Evolutionary conservation across 2,888 invertebrate genomes (phyloP), one percentile per base, ranked within the genome.

Genomic region (Aleiodes testaceus): DNA sequence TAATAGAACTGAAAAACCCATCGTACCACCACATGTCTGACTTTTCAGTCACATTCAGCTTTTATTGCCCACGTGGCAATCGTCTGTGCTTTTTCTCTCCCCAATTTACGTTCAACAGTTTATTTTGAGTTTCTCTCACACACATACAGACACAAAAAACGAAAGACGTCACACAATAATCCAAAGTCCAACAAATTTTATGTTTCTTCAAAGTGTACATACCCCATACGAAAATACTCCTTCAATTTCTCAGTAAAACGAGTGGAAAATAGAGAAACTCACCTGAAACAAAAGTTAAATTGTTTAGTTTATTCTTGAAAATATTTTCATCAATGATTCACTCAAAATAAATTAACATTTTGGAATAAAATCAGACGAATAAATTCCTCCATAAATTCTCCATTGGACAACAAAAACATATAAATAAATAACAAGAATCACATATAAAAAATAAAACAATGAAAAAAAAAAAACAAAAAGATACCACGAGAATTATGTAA

Each of bases 11-110:
- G 14, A 55, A 55, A 63, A 63, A 36, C 36, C 36, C 36, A 36
- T 36, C 36, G 1, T 36, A 36, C 36, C 36, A 36, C 36, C 45
- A 63, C 63, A 63, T 63, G 63, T 22, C 45, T 9, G 18, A 63
- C 12, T 6, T 22, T 63, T 36, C 36, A 20, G 45, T 9, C 22
- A n/a, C n/a, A 36, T 36, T 36, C 36, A 36, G 9, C 36, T 36
- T 63, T 63, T 45, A 63, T 63, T 63, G 30, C 45, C 44, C 63
- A 63, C 63, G 63, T 63, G 63, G 63, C 59, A 59, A 42, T 59
- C 30, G 26, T 30, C 9, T 55, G 55, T 7, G 55, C 36, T 59
- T 36, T 59, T 36, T 36, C 49, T 18, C 36, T 16, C 18, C 16
- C 18, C 12, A 20, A 14, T 14, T 47, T 47, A 16, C 47, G 47